phyloP scores from a whole-genome alignment of 2,113 vertebrate species.

The Synodontis membranacea region DNA sequence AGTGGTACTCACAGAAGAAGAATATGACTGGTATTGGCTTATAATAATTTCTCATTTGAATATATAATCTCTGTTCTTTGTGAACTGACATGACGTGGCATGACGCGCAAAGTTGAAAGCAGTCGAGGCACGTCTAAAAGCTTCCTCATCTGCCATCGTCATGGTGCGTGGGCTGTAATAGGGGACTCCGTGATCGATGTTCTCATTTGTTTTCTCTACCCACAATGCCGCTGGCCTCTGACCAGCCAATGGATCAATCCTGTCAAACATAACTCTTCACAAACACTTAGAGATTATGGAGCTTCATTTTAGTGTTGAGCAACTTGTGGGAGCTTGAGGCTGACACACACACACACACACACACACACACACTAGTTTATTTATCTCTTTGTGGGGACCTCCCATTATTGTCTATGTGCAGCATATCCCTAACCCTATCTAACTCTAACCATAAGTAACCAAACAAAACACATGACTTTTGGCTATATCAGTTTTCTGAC shows the following conservation, averaged over 20 bases:
- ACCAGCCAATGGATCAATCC: constrained; percentile 31
- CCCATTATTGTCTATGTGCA: too few relatives aligned
- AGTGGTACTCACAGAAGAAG: not conserved
- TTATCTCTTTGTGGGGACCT: too few relatives aligned
- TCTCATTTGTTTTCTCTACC: constrained; percentile 30
- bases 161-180: constrained; percentile 1
- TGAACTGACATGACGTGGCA: constrained; percentile 4
- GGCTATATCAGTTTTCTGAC: too few relatives aligned
- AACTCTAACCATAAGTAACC: too few relatives aligned
- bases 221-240: constrained; percentile 23
- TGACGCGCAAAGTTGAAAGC: constrained; percentile 13
- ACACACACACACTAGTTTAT: not conserved
- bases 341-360: constrained; percentile 5
- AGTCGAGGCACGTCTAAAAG: not conserved
- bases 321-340: constrained; percentile 6
- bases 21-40: not conserved
- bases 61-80: not conserved
- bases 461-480: too few relatives aligned
- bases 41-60: not conserved
- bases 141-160: constrained; percentile 18
- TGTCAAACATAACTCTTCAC: not conserved
- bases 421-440: too few relatives aligned
- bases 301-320: constrained; percentile 11
- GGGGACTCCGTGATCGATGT: constrained; percentile 38
- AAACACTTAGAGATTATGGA: constrained; percentile 10